Base-by-base conservation (phyloP, 2,888 invertebrate species). In the Hartigia nigra region DNA sequence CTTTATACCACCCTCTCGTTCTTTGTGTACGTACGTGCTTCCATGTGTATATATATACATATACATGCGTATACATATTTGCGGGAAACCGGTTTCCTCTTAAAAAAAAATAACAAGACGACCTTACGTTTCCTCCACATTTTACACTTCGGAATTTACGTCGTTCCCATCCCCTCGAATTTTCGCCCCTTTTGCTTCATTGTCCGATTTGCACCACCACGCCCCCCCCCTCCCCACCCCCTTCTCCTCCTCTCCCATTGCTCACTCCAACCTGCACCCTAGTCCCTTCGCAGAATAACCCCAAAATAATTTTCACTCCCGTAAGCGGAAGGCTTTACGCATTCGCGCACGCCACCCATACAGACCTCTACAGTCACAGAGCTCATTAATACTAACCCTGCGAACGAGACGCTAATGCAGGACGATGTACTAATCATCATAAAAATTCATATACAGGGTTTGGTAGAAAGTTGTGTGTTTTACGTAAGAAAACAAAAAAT, bases 21-120 rank as follows among this genome's bases (percentile, higher is more conserved):
- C 55, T 55, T 55, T 9, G 55, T 55, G 55, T 55, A 23, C 5
- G 23, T 39, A 39, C 14, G 5, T 55, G 23, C 55, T 55, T 23
- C 55, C 55, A 23, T 55, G 55, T 55, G 9, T 55, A 55, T 76
- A 32, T 74, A 55, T n/a, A 76, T 55, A 69, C 55, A 76, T 74
- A 77, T 74, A 70, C 69, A 14, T n/a, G 37, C 23, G 35, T 31
- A 69, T 70, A 12, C 55, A 75, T 55, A 69, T 89, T 89, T 84
- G 90, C 89, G 86, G 88, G 89, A 88, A 89, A 90, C 90, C 89
- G 89, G 89, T 89, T 89, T 87, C 83, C n/a, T n/a, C 36, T 12
- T 31, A 14, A 70, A 70, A 72, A 77, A 82, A 88, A 89, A 89
- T 89, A 87, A 88, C 86, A 84, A 85, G 85, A 83, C 86, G 82